These are phyloP conservation scores for Diachasmimorpha longicaudata DNA, from an alignment of 1,140 invertebrate genomes.

Conservation along the genomic window DNA sequence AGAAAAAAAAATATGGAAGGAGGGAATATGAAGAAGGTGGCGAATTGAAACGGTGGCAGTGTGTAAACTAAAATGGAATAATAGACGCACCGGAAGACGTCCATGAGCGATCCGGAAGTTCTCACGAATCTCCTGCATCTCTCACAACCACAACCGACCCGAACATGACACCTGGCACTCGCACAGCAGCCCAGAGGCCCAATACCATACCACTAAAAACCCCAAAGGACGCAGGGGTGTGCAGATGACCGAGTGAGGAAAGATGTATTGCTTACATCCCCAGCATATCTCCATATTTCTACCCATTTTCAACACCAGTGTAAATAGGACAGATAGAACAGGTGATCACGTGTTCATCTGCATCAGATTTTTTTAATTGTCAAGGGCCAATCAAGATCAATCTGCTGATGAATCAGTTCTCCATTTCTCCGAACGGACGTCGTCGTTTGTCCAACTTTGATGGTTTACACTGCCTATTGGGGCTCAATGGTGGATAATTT, in stretches of 20 bases:
- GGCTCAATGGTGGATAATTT: background rate
- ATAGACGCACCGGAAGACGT: constrained; percentile 59
- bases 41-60: constrained; percentile 48
- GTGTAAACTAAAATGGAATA: constrained; percentile 59
- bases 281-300: background rate
- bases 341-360: background rate
- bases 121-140: constrained; percentile 64
- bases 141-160: constrained; percentile 58
- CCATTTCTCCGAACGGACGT: too few species aligned
- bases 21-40: constrained; percentile 23
- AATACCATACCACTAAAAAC: constrained; percentile 2
- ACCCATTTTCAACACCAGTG: background rate
- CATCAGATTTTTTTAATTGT: background rate
- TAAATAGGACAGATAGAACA: background rate
- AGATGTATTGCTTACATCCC: background rate
- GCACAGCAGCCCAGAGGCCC: constrained; percentile 17
- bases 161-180: constrained; percentile 63
- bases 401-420: background rate
- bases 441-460: too few species aligned
- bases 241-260: constrained; percentile 25
- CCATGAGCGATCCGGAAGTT: constrained; percentile 61
- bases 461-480: background rate
- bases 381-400: background rate
- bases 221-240: background rate
- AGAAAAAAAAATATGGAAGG: background rate